Evolutionary conservation across 2,888 invertebrate genomes (phyloP).

Genomic region (Stramonita haemastoma): DNA sequence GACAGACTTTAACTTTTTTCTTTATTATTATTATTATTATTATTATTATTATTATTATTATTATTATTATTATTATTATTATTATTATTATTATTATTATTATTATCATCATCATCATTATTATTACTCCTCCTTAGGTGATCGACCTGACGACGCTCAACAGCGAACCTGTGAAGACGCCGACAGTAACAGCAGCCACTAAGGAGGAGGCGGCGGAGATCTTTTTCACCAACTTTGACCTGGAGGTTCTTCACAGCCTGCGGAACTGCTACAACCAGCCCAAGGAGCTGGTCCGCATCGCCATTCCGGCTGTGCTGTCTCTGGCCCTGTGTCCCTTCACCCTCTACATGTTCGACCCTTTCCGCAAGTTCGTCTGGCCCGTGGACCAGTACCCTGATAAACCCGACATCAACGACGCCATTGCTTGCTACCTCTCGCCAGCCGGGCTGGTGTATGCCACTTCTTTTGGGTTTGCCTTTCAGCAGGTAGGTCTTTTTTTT

Average conservation of each 20-base stretch:
- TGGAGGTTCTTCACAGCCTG: slow-evolving; percentile 51
- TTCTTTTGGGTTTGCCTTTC: slow-evolving; percentile 69
- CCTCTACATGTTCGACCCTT: slow-evolving; percentile 63
- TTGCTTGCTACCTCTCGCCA: slow-evolving; percentile 68
- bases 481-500: slow-evolving; percentile 43
- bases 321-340: slow-evolving; percentile 65
- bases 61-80: too few species aligned
- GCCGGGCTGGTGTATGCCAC: slow-evolving; percentile 71
- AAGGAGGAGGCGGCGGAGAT: slow-evolving; percentile 31
- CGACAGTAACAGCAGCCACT: not conserved
- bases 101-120: too few species aligned
- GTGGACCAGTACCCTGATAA: slow-evolving; percentile 44
- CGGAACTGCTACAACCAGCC: slow-evolving; percentile 56
- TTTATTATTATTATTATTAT: too few species aligned
- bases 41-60: too few species aligned
- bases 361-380: slow-evolving; percentile 61
- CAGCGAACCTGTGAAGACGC: not conserved
- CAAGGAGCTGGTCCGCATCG: slow-evolving; percentile 59
- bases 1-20: too few species aligned
- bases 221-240: slow-evolving; percentile 61
- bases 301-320: slow-evolving; percentile 63
- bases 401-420: slow-evolving; percentile 69
- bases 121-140: not conserved
- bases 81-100: too few species aligned
- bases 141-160: slow-evolving; percentile 5